These are phyloP conservation scores for Phrynocephalus guinanensis DNA, from an alignment of 2,797 vertebrate genomes.

Conservation along the genomic window DNA sequence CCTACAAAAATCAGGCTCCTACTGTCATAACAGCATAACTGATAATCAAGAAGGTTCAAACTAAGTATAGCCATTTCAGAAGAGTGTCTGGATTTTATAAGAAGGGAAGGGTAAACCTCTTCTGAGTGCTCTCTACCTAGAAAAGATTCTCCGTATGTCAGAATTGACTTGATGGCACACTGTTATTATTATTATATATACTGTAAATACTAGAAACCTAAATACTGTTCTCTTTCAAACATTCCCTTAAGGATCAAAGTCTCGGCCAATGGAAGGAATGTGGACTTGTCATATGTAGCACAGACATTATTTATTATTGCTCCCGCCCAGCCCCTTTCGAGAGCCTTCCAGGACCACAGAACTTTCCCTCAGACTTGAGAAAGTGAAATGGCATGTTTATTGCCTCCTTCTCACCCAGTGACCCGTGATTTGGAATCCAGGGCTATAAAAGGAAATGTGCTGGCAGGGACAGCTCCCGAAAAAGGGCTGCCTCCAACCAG, in stretches of 20 bases:
- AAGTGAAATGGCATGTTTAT: slow-evolving; percentile 49
- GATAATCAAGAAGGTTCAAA: neutral
- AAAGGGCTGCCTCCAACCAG: slow-evolving; percentile 21
- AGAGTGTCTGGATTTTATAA: slow-evolving; percentile 10
- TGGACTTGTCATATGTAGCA: neutral
- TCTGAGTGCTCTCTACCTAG: too few species aligned
- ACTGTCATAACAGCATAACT: neutral
- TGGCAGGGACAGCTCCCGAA: slow-evolving; percentile 26
- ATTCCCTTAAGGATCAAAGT: neutral
- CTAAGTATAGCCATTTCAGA: neutral
- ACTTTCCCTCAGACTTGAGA: slow-evolving; percentile 41
- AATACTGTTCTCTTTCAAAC: neutral
- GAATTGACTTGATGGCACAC: too few species aligned
- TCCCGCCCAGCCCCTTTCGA: neutral
- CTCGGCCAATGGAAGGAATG: fast-evolving
- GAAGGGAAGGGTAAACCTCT: neutral
- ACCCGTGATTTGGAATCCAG: slow-evolving; percentile 43
- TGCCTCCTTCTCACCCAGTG: slow-evolving; percentile 19
- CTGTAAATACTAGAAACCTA: slow-evolving; percentile 18
- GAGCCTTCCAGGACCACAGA: slow-evolving; percentile 15
- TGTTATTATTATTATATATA: slow-evolving; percentile 15
- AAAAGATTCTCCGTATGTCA: too few species aligned
- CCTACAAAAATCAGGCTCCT: neutral
- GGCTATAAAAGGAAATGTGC: slow-evolving; percentile 54
- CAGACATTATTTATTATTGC: slow-evolving; percentile 25